These are phyloP conservation scores for Pseudocheirus occidentalis DNA, from an alignment of 2,797 vertebrate species.

Conservation along the genomic window DNA sequence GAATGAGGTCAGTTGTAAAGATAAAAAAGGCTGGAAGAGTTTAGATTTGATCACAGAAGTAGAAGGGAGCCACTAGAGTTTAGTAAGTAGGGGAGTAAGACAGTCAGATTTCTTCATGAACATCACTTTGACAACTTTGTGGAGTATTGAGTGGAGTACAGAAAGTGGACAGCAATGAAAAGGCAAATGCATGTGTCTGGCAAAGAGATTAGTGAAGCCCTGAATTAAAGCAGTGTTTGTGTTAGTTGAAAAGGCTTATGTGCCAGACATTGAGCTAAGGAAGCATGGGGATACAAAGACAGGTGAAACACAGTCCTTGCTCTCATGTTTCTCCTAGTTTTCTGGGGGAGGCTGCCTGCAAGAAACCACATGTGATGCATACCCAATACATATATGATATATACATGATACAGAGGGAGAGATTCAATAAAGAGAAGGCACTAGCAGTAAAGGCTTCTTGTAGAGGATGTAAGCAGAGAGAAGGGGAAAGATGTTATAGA, in stretches of 20 bases:
- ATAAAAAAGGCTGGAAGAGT: background rate
- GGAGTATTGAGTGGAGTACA: too few relatives aligned
- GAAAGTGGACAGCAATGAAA: background rate
- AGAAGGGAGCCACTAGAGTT: background rate
- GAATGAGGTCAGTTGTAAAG: background rate
- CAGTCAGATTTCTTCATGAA: background rate
- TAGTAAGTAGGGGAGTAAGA: background rate
- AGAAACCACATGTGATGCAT: background rate
- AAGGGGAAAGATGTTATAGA: background rate
- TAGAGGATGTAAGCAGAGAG: constrained; percentile 8
- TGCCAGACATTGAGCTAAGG: background rate
- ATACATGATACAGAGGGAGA: background rate
- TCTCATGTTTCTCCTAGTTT: background rate
- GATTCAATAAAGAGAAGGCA: background rate
- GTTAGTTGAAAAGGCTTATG: too few relatives aligned
- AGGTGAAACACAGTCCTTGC: background rate
- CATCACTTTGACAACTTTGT: background rate
- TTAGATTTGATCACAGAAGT: background rate
- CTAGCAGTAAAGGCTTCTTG: background rate
- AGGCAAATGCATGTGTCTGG: background rate
- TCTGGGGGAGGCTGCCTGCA: background rate
- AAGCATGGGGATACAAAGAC: background rate
- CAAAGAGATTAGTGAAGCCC: background rate
- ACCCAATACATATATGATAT: background rate
- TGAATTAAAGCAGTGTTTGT: background rate